Conservation (phyloP, 2,797 vertebrate species). For the Hybognathus amarus region DNA sequence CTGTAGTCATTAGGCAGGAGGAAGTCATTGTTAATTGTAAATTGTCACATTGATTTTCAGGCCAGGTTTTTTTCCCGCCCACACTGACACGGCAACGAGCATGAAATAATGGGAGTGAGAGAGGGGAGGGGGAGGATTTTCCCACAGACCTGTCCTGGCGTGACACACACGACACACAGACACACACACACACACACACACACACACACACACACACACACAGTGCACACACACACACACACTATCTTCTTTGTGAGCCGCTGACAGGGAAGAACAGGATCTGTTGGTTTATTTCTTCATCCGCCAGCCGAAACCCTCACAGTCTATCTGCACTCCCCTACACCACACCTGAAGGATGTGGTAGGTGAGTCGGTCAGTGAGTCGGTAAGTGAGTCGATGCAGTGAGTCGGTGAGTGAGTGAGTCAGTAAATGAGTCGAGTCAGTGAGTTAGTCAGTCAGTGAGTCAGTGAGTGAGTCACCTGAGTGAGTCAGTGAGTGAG, state of each 20-base stretch:
- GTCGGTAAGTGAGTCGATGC: too few relatives aligned
- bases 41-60: constrained; percentile 16
- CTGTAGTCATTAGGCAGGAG: neutral
- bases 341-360: neutral
- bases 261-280: constrained; percentile 13
- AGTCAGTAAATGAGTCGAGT: too few relatives aligned
- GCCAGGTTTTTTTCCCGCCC: neutral
- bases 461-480: too few relatives aligned
- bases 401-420: too few relatives aligned
- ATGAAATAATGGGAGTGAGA: neutral
- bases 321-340: constrained; percentile 7
- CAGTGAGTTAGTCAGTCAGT: too few relatives aligned
- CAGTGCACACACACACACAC: too few relatives aligned
- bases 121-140: neutral
- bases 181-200: too few relatives aligned
- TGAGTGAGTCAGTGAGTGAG: too few relatives aligned
- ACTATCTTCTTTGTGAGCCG: neutral
- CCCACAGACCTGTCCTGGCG: neutral
- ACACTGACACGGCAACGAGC: neutral
- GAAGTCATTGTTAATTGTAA: constrained; percentile 6
- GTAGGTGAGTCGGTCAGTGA: too few relatives aligned
- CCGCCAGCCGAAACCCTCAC: neutral
- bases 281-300: constrained; percentile 4
- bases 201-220: too few relatives aligned
- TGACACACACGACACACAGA: constrained; percentile 30